Base-by-base conservation (phyloP, 2,113 vertebrate species). In the Phoxinus phoxinus region DNA sequence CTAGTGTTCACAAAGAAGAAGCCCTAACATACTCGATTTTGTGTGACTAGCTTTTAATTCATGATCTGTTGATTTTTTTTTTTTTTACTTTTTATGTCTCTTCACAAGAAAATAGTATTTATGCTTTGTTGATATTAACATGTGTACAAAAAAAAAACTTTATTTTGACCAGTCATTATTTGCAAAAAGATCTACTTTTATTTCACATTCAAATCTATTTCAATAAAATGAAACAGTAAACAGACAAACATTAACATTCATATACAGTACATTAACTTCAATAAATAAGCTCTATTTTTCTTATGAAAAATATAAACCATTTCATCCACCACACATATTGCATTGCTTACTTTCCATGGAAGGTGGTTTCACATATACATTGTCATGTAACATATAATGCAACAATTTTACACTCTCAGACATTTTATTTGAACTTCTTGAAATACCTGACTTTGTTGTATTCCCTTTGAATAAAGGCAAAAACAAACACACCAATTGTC, bases 291-390 rank as follows among this genome's bases (percentile, higher is more conserved):
- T 87, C 53, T 58, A 87, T 15, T 86, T 78, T 75, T n/a, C 35
- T 65, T 85, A 79, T 76, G 85, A 90, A 85, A 90, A 89, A 92
- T 91, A 88, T 81, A 91, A 86, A 92, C 75, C 23, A 37, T 89
- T 48, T 48, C 44, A 85, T 71, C 73, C 81, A 37, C 74, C 37
- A 27, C 44, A 84, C 81, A 78, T 87, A 89, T 89, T 91, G 76
- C 72, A 86, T 87, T 79, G 21, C 7, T 79, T 19, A 58, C 27
- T 51, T 83, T 83, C 32, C 27, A 81, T 71, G 46, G 65, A 83
- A 69, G 63, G 63, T 71, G 17, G 27, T 7, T 69, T 89, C n/a
- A 84, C 69, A 37, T 75, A 83, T 27, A 46, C 25, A 48, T 27
- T 13, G 6, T 53, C 46, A 21, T 48, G 30, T 56, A 30, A 30